Base-by-base conservation (phyloP, 2,797 vertebrate genomes). In the Decapterus maruadsi region DNA sequence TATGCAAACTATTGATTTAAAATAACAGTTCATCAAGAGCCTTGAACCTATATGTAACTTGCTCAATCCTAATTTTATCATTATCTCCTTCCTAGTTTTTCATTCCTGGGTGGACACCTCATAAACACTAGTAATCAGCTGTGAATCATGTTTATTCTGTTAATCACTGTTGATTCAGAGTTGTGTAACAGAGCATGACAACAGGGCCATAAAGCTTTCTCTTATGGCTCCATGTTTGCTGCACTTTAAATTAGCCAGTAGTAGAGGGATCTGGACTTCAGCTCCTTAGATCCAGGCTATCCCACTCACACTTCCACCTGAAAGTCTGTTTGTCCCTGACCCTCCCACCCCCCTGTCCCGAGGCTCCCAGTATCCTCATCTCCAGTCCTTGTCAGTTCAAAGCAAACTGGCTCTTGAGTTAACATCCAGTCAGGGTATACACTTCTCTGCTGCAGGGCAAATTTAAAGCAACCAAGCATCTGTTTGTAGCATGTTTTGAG, bases 341-440 rank as follows among this genome's bases (percentile, higher is more conserved):
- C 19, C 5, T 7, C 6, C 6, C 34, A 1, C 2, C 31, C 31
- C 31, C 50, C 29, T 51, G 8, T 14, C 64, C 38, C 19, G 0
- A 36, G 26, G 14, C 19, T 19, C n/a, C 48, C 51, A 65, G 22
- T 31, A 59, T 57, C 8, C 42, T 31, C 58, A 64, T n/a, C 19
- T 57, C n/a, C n/a, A n/a, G n/a, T n/a, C 20, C 45, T 42, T 57
- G 29, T 76, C 50, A 70, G 45, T 40, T 66, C 17, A 56, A 61
- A 59, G 17, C 31, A 48, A 46, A 46, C 14, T 46, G 45, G 45
- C 45, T 17, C 7, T 46, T 19, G 45, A 46, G 42, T 43, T 43
- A 43, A 43, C 13, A 14, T 19, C 17, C 17, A 46, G 45, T 59
- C 36, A 26, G 10, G 22, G 34, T 20, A 61, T 29, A 48, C 40